Base-by-base conservation (phyloP, 2,113 vertebrate genomes). In the Microcebus griseorufus region DNA sequence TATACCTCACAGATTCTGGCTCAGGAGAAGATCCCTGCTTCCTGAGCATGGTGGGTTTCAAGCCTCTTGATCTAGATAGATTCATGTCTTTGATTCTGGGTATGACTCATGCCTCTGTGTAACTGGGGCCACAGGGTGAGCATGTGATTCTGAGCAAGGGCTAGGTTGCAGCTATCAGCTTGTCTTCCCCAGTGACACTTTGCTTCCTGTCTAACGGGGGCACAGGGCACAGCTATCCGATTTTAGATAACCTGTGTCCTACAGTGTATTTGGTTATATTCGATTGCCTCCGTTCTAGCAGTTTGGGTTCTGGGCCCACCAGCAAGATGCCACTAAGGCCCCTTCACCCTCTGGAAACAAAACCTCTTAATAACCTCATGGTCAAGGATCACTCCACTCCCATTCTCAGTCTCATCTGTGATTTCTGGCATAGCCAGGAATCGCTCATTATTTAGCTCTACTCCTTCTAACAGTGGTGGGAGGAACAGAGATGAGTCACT, bases 161-260 rank as follows among this genome's bases (percentile, higher is more conserved):
- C 87, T 39, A 32, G 48, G 42, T 48, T 73, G 53, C 45, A 37
- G 39, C 32, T 92, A n/a, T 95, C 91, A 92, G 87, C 39, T 69
- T 3, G 6, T 85, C 89, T 95, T 82, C 72, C 67, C 48, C 45
- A 64, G 12, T 89, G 45, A 48, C 60, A 37, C 65, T 76, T 90
- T 37, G 80, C 48, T 97, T 98, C 94, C 96, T 96, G 93, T 81
- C 58, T 92, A 80, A 92, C 6, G 48, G 45, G 79, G 92, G 70
- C 88, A 65, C 53, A 60, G 83, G 86, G 34, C 45, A 65, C 39
- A 58, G 5, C 62, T 78, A 81, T 92, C 73, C 69, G 62, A 93
- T 90, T 58, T 53, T 27, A 95, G 92, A 87, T 93, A 85, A 96
- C 42, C 34, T 3, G 0, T 73, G 48, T 62, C 17, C 92, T 42